Evolutionary conservation across 1,140 invertebrate genomes (phyloP), one percentile per base, ranked within the genome.

Genomic region (Trissolcus basalis): DNA sequence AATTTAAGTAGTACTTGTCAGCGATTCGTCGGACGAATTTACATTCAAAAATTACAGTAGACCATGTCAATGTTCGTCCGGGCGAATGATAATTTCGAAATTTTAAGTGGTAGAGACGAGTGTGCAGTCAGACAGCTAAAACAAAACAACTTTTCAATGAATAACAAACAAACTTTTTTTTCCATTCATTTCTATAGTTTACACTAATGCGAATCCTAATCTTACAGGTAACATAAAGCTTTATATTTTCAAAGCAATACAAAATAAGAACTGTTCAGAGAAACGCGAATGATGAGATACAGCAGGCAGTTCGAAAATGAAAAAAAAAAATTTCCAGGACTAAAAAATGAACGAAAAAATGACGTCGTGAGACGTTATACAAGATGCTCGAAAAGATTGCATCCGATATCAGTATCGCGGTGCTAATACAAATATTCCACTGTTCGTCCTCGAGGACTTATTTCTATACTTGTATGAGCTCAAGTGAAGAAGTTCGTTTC

Each of bases 271-370:
- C 60, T 59, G 49, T 59, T 58, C 64, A 59, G 64, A 48, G 41
- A 51, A 72, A 72, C 64, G 61, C 43, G 27, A 59, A 45, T 59
- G 53, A 71, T 71, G 64, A 64, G 69, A 53, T 64, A 72, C 39
- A 64, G 49, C 32, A 60, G 67, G 61, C 36, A 54, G 70, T 61
- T 61, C 47, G 56, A 67, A 61, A 74, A 67, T 74, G 70, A 73
- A 73, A 73, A 61, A 61, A 60, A 33, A 61, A 61, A 60, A 33
- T 43, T 48, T 50, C 33, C 56, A 12, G 0, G 49, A 33, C 50
- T 63, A 51, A 53, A 64, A 65, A 50, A 12, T 13, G 4, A 14
- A 14, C 35, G 9, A 72, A 61, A 63, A 61, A 72, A 43, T 72
- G 51, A 55, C 36, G 50, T 43, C 43, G 27, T 56, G 0, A 32